phyloP scores from a whole-genome alignment of 2,888 invertebrate species.

The Scaeva pyrastri region DNA sequence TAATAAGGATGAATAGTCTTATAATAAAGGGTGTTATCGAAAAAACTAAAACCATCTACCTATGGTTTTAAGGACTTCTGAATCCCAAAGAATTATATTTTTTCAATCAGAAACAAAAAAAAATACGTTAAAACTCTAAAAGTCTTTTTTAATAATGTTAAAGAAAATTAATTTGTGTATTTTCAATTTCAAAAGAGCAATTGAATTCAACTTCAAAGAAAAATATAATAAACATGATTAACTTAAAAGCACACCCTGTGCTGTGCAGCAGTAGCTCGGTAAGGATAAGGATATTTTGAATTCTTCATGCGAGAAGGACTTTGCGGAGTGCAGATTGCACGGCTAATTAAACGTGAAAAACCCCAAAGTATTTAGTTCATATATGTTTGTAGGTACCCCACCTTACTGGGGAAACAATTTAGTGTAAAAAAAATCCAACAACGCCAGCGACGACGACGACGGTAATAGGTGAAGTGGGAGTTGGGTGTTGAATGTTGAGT shows the following conservation, averaged over 20 bases:
- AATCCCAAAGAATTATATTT: no score
- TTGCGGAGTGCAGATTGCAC: conserved; percentile 60
- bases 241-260: neutral
- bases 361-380: conserved; percentile 67
- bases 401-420: conserved; percentile 52
- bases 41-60: no score
- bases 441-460: conserved; percentile 10
- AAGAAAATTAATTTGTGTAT: no score
- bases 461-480: neutral
- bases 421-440: conserved; percentile 55
- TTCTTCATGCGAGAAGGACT: conserved; percentile 66
- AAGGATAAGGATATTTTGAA: conserved; percentile 41
- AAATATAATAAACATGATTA: neutral
- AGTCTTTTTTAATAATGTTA: no score
- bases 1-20: conserved; percentile 6
- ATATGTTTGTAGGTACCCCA: neutral
- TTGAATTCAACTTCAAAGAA: neutral
- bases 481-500: no score
- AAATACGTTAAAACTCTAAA: no score
- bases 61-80: no score
- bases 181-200: no score
- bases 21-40: neutral
- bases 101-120: no score
- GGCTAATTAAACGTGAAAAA: conserved; percentile 73
- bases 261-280: neutral